These are phyloP conservation scores for Propithecus deckenii DNA, from an alignment of 2,797 vertebrate genomes.

Conservation along the genomic window DNA sequence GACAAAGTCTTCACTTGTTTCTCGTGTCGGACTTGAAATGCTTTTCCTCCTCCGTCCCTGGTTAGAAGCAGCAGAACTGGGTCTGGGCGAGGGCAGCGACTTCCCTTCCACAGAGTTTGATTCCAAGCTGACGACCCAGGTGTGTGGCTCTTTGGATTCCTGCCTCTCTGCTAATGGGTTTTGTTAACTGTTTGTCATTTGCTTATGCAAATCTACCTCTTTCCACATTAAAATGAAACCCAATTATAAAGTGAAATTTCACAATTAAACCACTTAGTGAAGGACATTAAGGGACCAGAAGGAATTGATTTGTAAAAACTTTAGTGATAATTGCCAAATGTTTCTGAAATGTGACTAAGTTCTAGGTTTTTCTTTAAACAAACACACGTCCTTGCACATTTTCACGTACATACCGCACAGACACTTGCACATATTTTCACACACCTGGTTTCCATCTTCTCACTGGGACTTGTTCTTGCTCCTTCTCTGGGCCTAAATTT, in stretches of 20 bases:
- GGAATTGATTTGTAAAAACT: conserved; percentile 73
- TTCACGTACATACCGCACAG: neutral
- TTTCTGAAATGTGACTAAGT: conserved; percentile 68
- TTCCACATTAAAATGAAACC: conserved; percentile 68
- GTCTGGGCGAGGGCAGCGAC: neutral
- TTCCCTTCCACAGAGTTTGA: neutral
- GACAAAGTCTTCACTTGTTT: neutral
- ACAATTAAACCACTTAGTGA: conserved; percentile 75
- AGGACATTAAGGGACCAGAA: conserved; percentile 73
- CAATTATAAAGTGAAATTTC: conserved; percentile 76
- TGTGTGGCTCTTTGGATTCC: neutral
- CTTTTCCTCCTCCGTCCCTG: neutral
- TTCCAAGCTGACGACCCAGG: neutral
- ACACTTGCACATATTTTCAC: conserved; percentile 37
- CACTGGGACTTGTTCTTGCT: conserved; percentile 69
- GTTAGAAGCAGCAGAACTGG: neutral
- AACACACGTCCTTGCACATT: conserved; percentile 23
- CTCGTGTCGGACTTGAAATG: neutral
- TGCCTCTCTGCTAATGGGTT: conserved; percentile 57
- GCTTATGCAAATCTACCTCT: conserved; percentile 68
- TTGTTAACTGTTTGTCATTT: conserved; percentile 72
- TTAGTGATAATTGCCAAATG: conserved; percentile 57
- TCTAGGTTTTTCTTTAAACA: conserved; percentile 64
- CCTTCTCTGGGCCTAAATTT: conserved; percentile 68
- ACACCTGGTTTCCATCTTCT: conserved; percentile 79